A percentile compares a stretch with the other conserved stretches of the same genome.
Conservation (phyloP, 2,888 invertebrate species). For the Phoenoteleia sp. region DNA sequence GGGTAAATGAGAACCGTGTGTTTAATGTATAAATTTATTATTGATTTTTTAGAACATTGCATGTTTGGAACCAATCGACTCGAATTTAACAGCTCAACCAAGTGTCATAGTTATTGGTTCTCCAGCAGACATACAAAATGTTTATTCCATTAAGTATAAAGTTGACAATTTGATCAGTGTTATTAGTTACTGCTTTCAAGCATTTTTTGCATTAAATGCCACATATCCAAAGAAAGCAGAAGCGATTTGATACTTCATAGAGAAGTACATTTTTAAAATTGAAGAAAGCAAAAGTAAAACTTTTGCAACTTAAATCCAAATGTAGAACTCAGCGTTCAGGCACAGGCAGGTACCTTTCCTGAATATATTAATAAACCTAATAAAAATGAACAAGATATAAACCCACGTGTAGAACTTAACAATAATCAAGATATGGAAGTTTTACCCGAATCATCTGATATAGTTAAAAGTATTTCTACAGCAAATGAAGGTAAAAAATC, state of each 20-base stretch:
- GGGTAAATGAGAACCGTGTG: too few species aligned
- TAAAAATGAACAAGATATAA: too few species aligned
- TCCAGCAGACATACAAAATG: not conserved
- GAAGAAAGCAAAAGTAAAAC: not conserved
- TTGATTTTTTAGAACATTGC: slow-evolving; percentile 6
- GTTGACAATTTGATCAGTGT: slow-evolving; percentile 7
- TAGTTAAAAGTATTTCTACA: too few species aligned
- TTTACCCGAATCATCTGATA: too few species aligned
- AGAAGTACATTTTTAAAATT: not conserved
- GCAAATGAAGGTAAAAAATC: too few species aligned
- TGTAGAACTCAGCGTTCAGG: too few species aligned
- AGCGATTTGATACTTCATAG: not conserved
- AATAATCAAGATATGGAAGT: too few species aligned
- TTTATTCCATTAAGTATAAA: slow-evolving; percentile 4
- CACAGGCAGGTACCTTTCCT: too few species aligned
- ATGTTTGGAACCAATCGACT: slow-evolving; percentile 1
- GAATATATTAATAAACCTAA: too few species aligned
- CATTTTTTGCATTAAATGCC: slow-evolving; percentile 34
- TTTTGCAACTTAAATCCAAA: too few species aligned
- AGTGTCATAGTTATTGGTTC: slow-evolving; percentile 23
- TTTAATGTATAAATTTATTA: not conserved
- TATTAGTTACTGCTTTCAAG: slow-evolving; percentile 30
- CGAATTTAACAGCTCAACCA: not conserved
- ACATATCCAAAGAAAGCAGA: not conserved
- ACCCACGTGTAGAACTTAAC: too few species aligned